Base-by-base conservation (phyloP, 1,140 invertebrate genomes). In the Drosophila mauritiana region DNA sequence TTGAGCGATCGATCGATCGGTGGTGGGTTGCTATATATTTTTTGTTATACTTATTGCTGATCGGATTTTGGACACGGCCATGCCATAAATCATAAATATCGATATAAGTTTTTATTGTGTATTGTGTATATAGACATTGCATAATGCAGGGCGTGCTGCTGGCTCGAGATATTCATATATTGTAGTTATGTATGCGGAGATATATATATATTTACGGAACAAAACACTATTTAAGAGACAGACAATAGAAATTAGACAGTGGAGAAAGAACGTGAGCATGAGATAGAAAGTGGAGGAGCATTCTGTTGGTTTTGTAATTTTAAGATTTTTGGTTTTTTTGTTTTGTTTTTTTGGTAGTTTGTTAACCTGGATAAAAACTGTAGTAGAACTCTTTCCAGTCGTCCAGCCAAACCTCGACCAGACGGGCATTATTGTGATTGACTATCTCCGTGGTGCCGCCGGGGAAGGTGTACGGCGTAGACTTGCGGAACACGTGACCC, bases 361-460 rank as follows among this genome's bases (percentile, higher is more conserved):
- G 74, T 83, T 90, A 93, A 97, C 96, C 96, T 97, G 98, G 97
- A 95, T 98, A 98, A 94, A 98, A 98, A 94, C 97, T 97, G 95
- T 98, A 98, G 96, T 98, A 99, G 95, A 99, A 99, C 93, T 98
- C 95, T 94, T 97, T 98, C 97, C 97, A 99, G 92, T 98, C 97
- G 94, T 99, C 98, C 93, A 99, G 95, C 98, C 98, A 99, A 82
- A 99, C 98, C 93, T 98, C 97, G 72, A 97, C 98, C 88, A 99
- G 95, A 82, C 98, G 95, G 80, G 97, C 98, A 95, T 98, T 98
- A 95, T 99, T 99, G 94, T 98, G 98, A 95, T 99, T 98, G 93
- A 99, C 97, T 93, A 99, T 98, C 92, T 97, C 96, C 92, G 97
- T 97, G 80, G 98, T 99, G 82, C 99, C 99, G 85, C 98, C 98